Percentiles rank a stretch among this genome's conserved stretches.
phyloP scores from a whole-genome alignment of 2,888 invertebrate species.

The Euphydryas editha region DNA sequence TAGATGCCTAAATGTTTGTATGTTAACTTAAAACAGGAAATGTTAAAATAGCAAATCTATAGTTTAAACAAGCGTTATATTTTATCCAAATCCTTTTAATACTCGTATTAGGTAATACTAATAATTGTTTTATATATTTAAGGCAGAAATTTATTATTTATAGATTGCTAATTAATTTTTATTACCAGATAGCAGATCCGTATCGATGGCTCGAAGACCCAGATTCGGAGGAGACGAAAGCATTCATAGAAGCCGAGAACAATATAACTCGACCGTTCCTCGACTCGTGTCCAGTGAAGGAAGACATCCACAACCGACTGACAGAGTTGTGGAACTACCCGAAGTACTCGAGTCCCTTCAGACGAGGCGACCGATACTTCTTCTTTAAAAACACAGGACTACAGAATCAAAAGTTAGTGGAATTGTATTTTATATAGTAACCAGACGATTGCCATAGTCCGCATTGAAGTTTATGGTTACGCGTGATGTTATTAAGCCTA shows the following conservation, averaged over 20 bases:
- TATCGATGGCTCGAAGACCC: constrained; percentile 99
- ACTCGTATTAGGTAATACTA: no score
- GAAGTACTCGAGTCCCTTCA: constrained; percentile 95
- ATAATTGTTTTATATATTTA: no score
- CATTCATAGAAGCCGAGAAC: constrained; percentile 96
- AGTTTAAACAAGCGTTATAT: no score
- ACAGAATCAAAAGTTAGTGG: constrained; percentile 95
- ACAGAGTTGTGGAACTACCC: constrained; percentile 98
- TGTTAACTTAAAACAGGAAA: no score
- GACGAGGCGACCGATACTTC: constrained; percentile 93
- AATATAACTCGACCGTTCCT: constrained; percentile 93
- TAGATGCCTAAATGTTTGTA: no score
- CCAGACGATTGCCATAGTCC: no score
- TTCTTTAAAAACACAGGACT: constrained; percentile 97
- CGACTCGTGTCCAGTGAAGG: constrained; percentile 88
- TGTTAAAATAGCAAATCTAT: no score
- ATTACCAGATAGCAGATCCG: constrained; percentile 90
- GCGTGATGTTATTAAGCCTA: no score
- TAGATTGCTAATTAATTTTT: not conserved
- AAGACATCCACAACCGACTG: constrained; percentile 89
- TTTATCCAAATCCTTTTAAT: no score
- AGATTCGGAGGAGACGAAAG: constrained; percentile 94
- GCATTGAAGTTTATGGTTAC: no score
- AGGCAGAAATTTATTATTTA: no score
- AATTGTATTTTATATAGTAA: not conserved